phyloP scores from a whole-genome alignment of 2,797 vertebrate genomes.

The Tapera naevia region DNA sequence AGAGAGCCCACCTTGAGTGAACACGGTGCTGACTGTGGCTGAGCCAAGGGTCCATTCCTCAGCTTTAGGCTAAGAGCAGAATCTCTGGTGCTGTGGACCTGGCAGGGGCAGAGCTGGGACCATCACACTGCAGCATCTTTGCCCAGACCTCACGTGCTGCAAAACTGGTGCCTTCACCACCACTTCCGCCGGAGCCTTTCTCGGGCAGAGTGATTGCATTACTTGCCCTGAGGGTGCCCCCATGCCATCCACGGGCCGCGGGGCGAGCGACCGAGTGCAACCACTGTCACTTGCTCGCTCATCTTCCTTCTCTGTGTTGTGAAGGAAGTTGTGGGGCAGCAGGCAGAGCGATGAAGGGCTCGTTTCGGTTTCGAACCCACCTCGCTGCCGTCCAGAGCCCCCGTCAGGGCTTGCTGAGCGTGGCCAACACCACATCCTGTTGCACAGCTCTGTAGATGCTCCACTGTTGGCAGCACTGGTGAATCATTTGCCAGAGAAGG shows the following conservation, averaged over 20 bases:
- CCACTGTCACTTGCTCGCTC: fast-evolving
- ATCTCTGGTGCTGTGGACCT: fast-evolving
- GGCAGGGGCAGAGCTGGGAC: not conserved
- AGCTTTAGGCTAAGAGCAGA: not conserved
- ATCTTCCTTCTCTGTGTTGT: not conserved
- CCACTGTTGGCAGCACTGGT: not conserved
- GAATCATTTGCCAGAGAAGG: not conserved
- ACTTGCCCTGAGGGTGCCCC: not conserved
- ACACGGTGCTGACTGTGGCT: not conserved
- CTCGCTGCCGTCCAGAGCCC: not conserved
- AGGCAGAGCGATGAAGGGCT: not conserved
- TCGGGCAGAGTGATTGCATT: not conserved
- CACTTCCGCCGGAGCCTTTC: not conserved
- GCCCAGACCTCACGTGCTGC: not conserved
- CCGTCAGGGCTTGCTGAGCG: fast-evolving
- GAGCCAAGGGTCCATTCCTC: not conserved
- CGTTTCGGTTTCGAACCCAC: not conserved
- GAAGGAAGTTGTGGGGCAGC: not conserved
- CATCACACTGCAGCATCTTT: not conserved
- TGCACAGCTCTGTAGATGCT: not conserved
- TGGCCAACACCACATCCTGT: slow-evolving; percentile 56
- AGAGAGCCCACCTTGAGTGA: not conserved
- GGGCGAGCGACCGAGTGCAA: not conserved
- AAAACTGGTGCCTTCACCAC: not conserved
- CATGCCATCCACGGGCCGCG: fast-evolving